Percentiles rank a stretch among this genome's conserved stretches.
Conservation (phyloP, 2,888 invertebrate species). For the Coleophora deauratella region DNA sequence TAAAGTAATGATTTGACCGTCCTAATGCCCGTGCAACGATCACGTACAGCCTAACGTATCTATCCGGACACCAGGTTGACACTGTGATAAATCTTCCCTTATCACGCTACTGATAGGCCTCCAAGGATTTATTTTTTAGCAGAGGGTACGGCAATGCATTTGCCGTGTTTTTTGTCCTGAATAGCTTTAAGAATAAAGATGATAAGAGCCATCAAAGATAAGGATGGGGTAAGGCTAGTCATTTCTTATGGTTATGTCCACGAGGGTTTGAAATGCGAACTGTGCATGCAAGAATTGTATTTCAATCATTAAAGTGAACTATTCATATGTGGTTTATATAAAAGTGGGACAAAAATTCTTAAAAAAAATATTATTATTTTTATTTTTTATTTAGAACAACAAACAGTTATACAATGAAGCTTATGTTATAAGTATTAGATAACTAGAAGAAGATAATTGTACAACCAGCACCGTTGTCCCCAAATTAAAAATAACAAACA, state of each 20-base stretch:
- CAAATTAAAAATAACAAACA: no score
- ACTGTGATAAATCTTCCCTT: slow-evolving; percentile 43
- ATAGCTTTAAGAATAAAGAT: slow-evolving; percentile 55
- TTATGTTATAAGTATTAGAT: no score
- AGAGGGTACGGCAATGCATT: slow-evolving; percentile 44
- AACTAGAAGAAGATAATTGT: no score
- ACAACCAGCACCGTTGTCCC: no score
- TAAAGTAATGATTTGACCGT: no score
- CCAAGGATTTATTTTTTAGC: slow-evolving; percentile 39
- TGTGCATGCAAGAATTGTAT: slow-evolving; percentile 37
- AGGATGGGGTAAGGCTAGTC: slow-evolving; percentile 34
- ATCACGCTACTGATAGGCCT: slow-evolving; percentile 28
- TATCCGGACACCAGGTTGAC: slow-evolving; percentile 28
- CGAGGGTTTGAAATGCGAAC: slow-evolving; percentile 37
- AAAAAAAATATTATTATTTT: no score
- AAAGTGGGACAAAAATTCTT: no score
- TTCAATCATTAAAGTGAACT: slow-evolving; percentile 27
- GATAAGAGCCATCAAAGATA: slow-evolving; percentile 56
- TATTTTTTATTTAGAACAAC: no score
- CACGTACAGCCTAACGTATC: slow-evolving; percentile 10
- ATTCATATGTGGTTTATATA: slow-evolving; percentile 10
- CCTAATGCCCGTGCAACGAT: background rate
- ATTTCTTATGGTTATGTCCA: slow-evolving; percentile 37
- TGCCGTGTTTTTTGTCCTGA: slow-evolving; percentile 39
- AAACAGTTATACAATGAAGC: no score